Conservation (phyloP, 2,113 vertebrate species). For the Cynopterus brachyotis region DNA sequence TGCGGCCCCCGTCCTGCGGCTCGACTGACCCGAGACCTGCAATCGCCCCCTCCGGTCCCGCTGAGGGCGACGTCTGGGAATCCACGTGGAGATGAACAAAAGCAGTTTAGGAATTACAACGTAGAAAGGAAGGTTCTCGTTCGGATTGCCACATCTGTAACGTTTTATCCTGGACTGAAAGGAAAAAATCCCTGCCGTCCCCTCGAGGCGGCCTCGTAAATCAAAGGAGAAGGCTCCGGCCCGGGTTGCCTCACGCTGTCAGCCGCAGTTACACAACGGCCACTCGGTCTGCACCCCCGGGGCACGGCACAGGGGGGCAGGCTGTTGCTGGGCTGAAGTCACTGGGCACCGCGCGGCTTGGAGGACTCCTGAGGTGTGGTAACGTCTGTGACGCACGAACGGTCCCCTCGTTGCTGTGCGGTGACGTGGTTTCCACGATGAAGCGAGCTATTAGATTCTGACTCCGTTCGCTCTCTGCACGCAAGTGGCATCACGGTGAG, state of each 20-base stretch:
- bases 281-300: slow-evolving; percentile 18
- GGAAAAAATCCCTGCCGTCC: neutral
- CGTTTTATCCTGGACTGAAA: slow-evolving; percentile 25
- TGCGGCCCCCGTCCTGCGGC: neutral
- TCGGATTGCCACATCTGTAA: neutral
- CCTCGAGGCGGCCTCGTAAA: neutral
- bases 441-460: neutral
- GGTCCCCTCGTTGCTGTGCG: slow-evolving; percentile 41
- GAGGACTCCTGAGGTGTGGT: slow-evolving; percentile 71
- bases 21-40: neutral
- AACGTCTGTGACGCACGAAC: slow-evolving; percentile 49
- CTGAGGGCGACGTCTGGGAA: neutral
- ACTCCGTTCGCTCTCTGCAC: slow-evolving; percentile 49
- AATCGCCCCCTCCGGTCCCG: neutral
- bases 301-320: slow-evolving; percentile 53
- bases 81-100: neutral
- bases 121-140: neutral
- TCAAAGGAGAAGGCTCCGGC: neutral
- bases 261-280: neutral
- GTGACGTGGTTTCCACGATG: slow-evolving; percentile 32
- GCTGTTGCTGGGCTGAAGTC: slow-evolving; percentile 64
- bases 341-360: slow-evolving; percentile 49
- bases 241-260: neutral
- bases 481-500: slow-evolving; percentile 12
- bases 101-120: neutral